phyloP scores from a whole-genome alignment of 1,140 invertebrate species.

The Eriosoma lanigerum region DNA sequence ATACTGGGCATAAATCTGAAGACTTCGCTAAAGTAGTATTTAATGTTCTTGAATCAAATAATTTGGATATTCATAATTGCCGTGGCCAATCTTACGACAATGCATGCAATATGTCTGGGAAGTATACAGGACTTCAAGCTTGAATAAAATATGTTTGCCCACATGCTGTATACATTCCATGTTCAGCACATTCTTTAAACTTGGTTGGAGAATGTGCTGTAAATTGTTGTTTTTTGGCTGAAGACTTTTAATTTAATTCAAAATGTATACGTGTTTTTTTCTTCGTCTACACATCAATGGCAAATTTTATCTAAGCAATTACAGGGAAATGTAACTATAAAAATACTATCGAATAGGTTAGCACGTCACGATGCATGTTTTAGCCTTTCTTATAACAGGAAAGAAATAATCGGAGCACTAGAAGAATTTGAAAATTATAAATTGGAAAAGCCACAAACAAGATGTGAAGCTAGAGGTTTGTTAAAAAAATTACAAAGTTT shows the following conservation, averaged over 20 bases:
- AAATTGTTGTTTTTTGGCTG: constrained; percentile 19
- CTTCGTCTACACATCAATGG: constrained; percentile 30
- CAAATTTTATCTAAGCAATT: constrained; percentile 14
- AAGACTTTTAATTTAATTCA: constrained; percentile 24
- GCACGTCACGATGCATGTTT: constrained; percentile 51
- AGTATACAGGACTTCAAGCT: constrained; percentile 56
- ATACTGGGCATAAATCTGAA: constrained; percentile 23
- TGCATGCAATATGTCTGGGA: constrained; percentile 56
- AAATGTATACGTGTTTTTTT: constrained; percentile 22
- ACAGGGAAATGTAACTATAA: constrained; percentile 27
- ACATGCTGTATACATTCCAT: constrained; percentile 56
- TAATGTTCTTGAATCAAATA: neutral
- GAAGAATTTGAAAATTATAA: constrained; percentile 28
- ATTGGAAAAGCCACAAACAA: constrained; percentile 10
- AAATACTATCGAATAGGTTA: constrained; percentile 38
- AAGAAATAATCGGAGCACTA: constrained; percentile 35
- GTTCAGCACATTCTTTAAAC: constrained; percentile 58
- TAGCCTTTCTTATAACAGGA: constrained; percentile 30
- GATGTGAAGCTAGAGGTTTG: constrained; percentile 43
- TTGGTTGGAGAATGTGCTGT: constrained; percentile 56
- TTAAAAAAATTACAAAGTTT: constrained; percentile 36
- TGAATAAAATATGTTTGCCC: constrained; percentile 56
- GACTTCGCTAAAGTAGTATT: neutral
- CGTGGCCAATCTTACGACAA: constrained; percentile 56
- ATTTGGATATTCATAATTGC: constrained; percentile 52